Base-by-base conservation (phyloP, 2,888 invertebrate species). In the Dasypolia templi region DNA sequence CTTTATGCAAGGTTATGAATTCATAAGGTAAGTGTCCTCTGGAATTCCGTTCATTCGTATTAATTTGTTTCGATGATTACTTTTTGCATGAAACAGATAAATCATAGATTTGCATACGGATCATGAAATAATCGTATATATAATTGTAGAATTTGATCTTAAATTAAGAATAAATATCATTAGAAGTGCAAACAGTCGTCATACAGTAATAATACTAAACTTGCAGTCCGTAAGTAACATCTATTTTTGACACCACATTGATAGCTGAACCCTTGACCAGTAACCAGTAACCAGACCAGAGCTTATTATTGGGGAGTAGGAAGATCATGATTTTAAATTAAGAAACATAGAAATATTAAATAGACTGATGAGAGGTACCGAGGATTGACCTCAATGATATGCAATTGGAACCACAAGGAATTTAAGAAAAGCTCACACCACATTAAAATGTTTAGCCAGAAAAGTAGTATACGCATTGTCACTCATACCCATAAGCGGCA, bases 121-220 rank as follows among this genome's bases (percentile, higher is more conserved):
- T 81, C 72, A 77, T 83, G 59, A 80, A 83, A 77, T 9, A 77
- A 77, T 73, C 83, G n/a, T n/a, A n/a, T n/a, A n/a, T n/a, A n/a
- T n/a, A n/a, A n/a, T n/a, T n/a, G n/a, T n/a, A n/a, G n/a, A n/a
- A 77, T 84, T 84, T 81, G 69, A 58, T 44, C 29, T 17, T 79
- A 62, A 68, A 72, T 75, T 56, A 83, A 64, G 82, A 79, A 75
- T 55, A 62, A 17, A 79, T 75, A 67, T 61, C 58, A 81, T 75
- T 63, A 61, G 56, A 65, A 46, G 3, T 68, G 39, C 49, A 67
- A 80, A 72, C 67, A 75, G 71, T 83, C 56, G 69, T 77, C 69
- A 65, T 75, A 58, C 0, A 75, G 17, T 75, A 80, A 74, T 82
- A 62, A 74, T 71, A 62, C 58, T 77, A 70, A 72, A 66, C 63